A percentile compares a stretch with the other conserved stretches of the same genome.
phyloP scores from a whole-genome alignment of 2,888 invertebrate species.

The Ethmia dodecea region DNA sequence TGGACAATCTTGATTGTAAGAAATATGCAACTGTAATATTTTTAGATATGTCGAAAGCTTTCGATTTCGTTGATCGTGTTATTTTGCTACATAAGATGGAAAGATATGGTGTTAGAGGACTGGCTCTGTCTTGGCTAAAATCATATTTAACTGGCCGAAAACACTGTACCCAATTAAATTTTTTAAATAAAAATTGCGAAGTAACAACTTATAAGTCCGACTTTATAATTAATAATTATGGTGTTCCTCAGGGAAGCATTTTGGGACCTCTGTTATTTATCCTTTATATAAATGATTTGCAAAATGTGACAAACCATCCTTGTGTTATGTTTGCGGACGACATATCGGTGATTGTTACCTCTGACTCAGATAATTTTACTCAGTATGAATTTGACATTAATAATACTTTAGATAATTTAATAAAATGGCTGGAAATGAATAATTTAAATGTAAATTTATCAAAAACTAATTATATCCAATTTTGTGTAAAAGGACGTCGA shows the following conservation, averaged over 20 bases:
- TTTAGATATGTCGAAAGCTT: too few relatives aligned
- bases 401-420: conserved; percentile 1
- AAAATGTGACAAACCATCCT: neutral
- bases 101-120: neutral
- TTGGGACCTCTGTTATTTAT: too few relatives aligned
- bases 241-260: too few relatives aligned
- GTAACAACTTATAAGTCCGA: neutral
- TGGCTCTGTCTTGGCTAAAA: neutral
- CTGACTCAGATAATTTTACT: neutral
- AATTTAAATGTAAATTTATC: neutral
- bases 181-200: neutral
- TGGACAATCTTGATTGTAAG: too few relatives aligned
- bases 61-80: too few relatives aligned
- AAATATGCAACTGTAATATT: too few relatives aligned
- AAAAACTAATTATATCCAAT: neutral
- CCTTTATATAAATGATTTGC: too few relatives aligned
- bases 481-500: neutral
- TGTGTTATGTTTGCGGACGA: neutral
- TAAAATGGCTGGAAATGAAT: neutral
- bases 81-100: neutral
- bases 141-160: neutral
- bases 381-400: conserved; percentile 36
- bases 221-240: neutral
- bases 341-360: neutral
- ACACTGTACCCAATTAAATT: neutral